These are phyloP conservation scores for Poeciliopsis gracilis DNA, from an alignment of 2,797 vertebrate species.

Conservation along the genomic window DNA sequence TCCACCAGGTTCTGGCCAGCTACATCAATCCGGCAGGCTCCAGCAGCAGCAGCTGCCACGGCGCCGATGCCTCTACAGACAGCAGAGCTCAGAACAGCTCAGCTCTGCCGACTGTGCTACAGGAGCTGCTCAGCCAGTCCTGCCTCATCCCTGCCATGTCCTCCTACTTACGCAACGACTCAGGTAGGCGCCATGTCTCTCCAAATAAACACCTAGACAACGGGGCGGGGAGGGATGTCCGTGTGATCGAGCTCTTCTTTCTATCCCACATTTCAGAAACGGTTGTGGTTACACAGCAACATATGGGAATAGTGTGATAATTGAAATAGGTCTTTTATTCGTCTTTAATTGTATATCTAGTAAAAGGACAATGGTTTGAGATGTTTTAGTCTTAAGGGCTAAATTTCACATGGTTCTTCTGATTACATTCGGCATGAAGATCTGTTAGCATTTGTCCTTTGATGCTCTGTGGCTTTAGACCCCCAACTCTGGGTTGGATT, in stretches of 20 bases:
- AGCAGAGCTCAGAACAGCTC: slow-evolving; percentile 88
- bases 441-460: neutral
- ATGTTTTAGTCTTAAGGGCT: neutral
- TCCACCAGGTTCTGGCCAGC: slow-evolving; percentile 92
- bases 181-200: slow-evolving; percentile 78
- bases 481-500: neutral
- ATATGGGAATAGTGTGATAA: neutral
- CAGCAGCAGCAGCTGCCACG: slow-evolving; percentile 73
- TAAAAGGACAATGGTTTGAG: neutral
- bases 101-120: slow-evolving; percentile 90
- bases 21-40: slow-evolving; percentile 95
- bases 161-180: slow-evolving; percentile 97
- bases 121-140: slow-evolving; percentile 95
- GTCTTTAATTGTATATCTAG: neutral
- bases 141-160: slow-evolving; percentile 99
- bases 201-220: neutral
- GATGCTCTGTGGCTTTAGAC: slow-evolving; percentile 3
- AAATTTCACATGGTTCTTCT: neutral
- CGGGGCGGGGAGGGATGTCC: neutral
- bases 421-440: neutral
- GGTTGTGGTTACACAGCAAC: neutral
- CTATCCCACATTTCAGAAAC: neutral
- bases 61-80: slow-evolving; percentile 84
- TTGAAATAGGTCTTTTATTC: neutral
- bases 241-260: neutral